Evolutionary conservation across 2,888 invertebrate species (phyloP), one percentile per base, ranked within the genome.

Genomic region (Cataglyphis albicans): DNA sequence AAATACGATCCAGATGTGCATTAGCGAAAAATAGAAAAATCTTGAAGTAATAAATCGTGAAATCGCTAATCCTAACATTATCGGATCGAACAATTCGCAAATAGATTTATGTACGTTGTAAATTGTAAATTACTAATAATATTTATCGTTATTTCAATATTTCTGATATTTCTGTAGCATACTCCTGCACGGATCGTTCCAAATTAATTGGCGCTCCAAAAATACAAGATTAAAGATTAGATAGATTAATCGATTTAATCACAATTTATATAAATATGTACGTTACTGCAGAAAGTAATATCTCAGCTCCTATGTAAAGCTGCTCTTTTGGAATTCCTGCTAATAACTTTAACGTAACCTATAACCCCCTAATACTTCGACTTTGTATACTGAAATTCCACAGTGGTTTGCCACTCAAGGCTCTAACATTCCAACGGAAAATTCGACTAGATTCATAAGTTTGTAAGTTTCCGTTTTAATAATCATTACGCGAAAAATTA

Each of bases 361-460:
- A 25, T 41, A 73, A 74, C 25, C 21, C 73, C 18, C 63, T 63
- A 44, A 35, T 74, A 32, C 35, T 44, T 35, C 61, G 32, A 61
- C 32, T 74, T 48, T 63, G 44, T 74, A 48, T 32, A 63, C 32
- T 38, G 32, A 74, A 74, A 74, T 74, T 74, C 63, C 48, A 21
- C n/a, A 38, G 29, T 3, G 25, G 21, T 76, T 76, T 55, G 55
- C 21, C 18, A 25, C 44, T 52, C 18, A 21, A 29, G 38, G 25
- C 65, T 52, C 7, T n/a, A 29, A n/a, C 44, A 65, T 65, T 76
- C 52, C 52, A 29, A 65, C 15, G 18, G 38, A 41, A 65, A 65
- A 65, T 65, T 55, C n/a, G 7, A 55, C 52, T 21, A 32, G 18
- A 21, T 55, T 38, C 52, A 15, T 12, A 29, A 32, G 25, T 35